Evolutionary conservation across 2,888 invertebrate species (phyloP), one percentile per base, ranked within the genome.

Genomic region (Drosophila pegasa): DNA sequence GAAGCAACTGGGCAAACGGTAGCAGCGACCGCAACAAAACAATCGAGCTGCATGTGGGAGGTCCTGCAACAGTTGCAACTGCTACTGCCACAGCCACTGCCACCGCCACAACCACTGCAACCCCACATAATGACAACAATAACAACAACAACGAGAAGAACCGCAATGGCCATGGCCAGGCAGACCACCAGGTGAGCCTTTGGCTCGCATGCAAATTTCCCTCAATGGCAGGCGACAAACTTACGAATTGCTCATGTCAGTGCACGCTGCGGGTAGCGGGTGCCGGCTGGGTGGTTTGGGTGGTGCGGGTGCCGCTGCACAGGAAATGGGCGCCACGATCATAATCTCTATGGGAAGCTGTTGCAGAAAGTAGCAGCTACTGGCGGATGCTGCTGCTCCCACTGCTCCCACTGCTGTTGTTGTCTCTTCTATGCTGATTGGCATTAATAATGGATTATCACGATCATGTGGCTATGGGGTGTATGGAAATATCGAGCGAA

Each of bases 401-500:
- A 43, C 25, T 57, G 51, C 57, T 64, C 56, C 54, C 65, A 48
- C 35, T 63, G 54, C 43, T 65, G 45, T 48, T 66, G 64, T 59
- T 60, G 57, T 72, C 70, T 86, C 69, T 85, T 80, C 45, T 90
- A 92, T 92, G 91, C 91, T 92, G 92, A 92, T 92, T 92, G 92
- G 92, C 92, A 92, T 92, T 92, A 92, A 92, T 92, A 92, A 92
- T 92, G 92, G 92, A 92, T 92, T 92, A 92, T 92, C 92, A 92
- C 92, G 92, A 92, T 79, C 82, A 74, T 71, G 75, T 57, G 60
- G 60, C 57, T 60, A 56, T 62, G 70, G 73, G 67, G 71, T 71
- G 69, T 89, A 91, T 90, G 91, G 91, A 90, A 90, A 90, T 91
- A 90, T 90, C 84, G 88, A 72, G 79, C 75, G 56, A 48, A 35